Percentiles rank a stretch among this genome's conserved stretches.
Evolutionary conservation across 1,140 invertebrate species (phyloP).

Genomic region (Apolygus lucorum): DNA sequence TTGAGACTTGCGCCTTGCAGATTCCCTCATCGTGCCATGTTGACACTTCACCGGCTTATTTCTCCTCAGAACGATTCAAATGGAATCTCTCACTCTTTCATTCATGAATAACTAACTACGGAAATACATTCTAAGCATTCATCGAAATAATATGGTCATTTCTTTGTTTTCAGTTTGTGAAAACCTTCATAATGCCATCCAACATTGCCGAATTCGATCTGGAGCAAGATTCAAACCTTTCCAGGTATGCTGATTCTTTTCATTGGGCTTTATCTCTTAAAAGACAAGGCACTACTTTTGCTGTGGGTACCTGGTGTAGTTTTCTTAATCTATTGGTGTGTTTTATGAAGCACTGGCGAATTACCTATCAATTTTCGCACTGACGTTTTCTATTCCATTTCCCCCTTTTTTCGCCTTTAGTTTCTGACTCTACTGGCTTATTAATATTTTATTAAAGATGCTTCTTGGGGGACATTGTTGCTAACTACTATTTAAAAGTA

Average conservation of each 20-base stretch:
- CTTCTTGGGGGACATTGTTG: too few species aligned
- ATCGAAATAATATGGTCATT: background rate
- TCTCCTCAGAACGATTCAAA: too few species aligned
- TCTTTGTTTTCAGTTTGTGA: background rate
- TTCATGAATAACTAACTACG: background rate
- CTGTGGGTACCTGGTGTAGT: background rate
- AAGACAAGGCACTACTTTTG: background rate
- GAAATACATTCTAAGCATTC: background rate
- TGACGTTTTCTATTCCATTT: background rate
- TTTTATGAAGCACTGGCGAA: background rate
- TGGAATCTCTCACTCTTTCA: background rate
- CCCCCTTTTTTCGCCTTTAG: background rate
- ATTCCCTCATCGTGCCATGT: background rate
- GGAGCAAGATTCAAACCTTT: background rate
- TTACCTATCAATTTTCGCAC: background rate
- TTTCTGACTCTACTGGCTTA: background rate
- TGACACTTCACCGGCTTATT: background rate
- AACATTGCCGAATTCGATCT: slow-evolving; percentile 3
- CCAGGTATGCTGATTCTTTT: background rate
- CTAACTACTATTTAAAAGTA: too few species aligned
- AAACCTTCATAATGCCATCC: background rate
- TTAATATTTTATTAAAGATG: too few species aligned
- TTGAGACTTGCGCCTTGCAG: too few species aligned
- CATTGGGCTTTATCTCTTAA: background rate
- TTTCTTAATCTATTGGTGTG: too few species aligned